Conservation (phyloP, 2,113 vertebrate genomes). For the Tylochromis polylepis region DNA sequence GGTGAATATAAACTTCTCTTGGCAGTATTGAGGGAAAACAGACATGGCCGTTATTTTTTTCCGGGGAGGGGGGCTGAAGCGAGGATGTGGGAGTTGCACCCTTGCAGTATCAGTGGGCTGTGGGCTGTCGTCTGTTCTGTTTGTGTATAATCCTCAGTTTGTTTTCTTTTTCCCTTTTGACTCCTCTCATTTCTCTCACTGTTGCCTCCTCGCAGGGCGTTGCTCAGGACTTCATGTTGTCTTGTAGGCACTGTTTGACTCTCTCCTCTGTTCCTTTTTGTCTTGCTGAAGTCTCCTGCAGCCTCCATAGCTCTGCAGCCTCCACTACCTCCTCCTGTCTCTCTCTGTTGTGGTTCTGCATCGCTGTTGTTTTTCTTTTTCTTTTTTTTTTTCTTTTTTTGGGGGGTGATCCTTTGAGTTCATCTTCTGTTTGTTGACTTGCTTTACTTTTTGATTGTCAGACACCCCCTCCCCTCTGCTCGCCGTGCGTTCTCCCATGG, state of each 20-base stretch:
- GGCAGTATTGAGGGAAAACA: not conserved
- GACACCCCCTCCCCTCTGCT: constrained; percentile 48
- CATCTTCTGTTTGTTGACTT: constrained; percentile 51
- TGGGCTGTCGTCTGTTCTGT: constrained; percentile 57
- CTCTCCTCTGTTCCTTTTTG: constrained; percentile 17
- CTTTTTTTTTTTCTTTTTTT: too few species aligned
- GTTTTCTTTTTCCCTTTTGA: constrained; percentile 20
- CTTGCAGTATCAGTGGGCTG: constrained; percentile 64
- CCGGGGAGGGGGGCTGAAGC: not conserved
- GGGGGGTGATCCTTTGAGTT: constrained; percentile 55
- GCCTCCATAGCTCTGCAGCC: constrained; percentile 48
- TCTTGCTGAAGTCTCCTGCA: constrained; percentile 41
- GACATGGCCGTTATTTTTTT: not conserved
- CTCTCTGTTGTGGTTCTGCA: constrained; percentile 63
- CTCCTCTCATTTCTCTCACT: constrained; percentile 61
- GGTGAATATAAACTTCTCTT: not conserved
- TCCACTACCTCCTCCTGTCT: constrained; percentile 34
- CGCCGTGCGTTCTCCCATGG: constrained; percentile 58
- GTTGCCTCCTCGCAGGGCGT: constrained; percentile 80
- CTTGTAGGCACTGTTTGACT: constrained; percentile 73
- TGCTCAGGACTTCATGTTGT: constrained; percentile 82
- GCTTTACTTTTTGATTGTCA: constrained; percentile 57
- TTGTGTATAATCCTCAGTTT: constrained; percentile 41
- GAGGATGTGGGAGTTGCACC: constrained; percentile 74
- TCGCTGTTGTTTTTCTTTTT: constrained; percentile 38